phyloP scores from a whole-genome alignment of 1,140 invertebrate genomes.

The Thaumatotibia leucotreta region DNA sequence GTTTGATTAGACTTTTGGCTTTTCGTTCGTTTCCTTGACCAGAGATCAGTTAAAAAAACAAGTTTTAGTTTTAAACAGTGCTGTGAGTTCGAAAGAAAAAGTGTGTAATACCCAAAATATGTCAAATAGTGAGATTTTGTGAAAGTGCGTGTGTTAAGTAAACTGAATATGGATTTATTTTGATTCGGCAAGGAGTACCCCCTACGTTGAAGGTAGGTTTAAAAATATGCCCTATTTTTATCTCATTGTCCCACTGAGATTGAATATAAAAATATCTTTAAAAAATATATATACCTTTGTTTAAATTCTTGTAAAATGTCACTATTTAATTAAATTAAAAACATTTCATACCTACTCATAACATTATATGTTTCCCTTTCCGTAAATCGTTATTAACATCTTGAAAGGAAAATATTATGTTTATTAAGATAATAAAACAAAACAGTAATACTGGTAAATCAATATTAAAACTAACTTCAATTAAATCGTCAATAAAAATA shows the following conservation, averaged over 20 bases:
- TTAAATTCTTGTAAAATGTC: no score
- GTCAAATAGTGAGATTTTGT: background rate
- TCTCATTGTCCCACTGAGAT: slow-evolving; percentile 17
- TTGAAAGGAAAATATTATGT: no score
- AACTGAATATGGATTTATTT: slow-evolving; percentile 32
- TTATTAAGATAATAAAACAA: no score
- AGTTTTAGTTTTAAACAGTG: slow-evolving; percentile 34
- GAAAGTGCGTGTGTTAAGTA: background rate
- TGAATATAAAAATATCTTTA: background rate
- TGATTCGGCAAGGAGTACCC: slow-evolving; percentile 27
- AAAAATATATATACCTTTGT: no score
- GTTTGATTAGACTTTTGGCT: background rate
- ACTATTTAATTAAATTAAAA: no score
- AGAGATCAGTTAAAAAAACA: slow-evolving; percentile 31
- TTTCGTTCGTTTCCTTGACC: background rate
- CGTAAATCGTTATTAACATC: no score
- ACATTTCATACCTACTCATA: no score
- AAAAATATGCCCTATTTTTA: slow-evolving; percentile 22
- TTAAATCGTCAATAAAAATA: no score
- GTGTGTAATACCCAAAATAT: background rate
- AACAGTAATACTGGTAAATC: no score
- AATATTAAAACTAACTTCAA: no score
- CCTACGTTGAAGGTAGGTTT: slow-evolving; percentile 44
- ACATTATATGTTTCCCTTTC: no score
- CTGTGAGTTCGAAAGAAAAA: background rate